phyloP scores from a whole-genome alignment of 2,797 vertebrate species.

The Phylloscopus collybita region DNA sequence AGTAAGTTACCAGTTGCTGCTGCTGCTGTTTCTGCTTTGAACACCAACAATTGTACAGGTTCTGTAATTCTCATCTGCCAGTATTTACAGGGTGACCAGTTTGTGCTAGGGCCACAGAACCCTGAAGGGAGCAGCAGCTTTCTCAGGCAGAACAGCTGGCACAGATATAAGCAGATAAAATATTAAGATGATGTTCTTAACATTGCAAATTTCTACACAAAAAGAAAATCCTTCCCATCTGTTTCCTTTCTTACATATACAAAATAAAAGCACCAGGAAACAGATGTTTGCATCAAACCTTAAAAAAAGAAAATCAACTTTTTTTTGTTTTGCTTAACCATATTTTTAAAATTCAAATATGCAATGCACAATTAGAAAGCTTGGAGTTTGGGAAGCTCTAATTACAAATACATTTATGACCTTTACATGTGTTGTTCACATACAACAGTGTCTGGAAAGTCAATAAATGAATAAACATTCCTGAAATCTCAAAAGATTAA shows the following conservation, averaged over 20 bases:
- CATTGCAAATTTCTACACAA: neutral
- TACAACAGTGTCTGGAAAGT: neutral
- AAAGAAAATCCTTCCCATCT: neutral
- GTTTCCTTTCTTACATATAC: neutral
- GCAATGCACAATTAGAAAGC: neutral
- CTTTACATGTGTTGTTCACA: neutral
- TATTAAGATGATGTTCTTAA: neutral
- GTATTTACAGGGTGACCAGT: neutral
- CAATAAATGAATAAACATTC: neutral
- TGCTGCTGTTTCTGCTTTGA: neutral
- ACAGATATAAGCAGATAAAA: constrained; percentile 26
- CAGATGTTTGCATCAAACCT: neutral
- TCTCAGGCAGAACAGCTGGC: constrained; percentile 18
- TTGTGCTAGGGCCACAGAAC: neutral
- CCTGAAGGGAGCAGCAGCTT: neutral
- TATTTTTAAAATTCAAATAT: neutral
- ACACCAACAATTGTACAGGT: neutral
- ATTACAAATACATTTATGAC: neutral
- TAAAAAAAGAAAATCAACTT: neutral
- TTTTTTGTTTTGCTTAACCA: neutral
- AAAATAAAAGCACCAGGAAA: neutral
- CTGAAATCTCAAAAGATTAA: neutral
- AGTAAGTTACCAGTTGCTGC: neutral
- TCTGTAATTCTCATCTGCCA: neutral
- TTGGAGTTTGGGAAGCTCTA: neutral